Base-by-base conservation (phyloP, 2,888 invertebrate species). In the Drosophila formosana region DNA sequence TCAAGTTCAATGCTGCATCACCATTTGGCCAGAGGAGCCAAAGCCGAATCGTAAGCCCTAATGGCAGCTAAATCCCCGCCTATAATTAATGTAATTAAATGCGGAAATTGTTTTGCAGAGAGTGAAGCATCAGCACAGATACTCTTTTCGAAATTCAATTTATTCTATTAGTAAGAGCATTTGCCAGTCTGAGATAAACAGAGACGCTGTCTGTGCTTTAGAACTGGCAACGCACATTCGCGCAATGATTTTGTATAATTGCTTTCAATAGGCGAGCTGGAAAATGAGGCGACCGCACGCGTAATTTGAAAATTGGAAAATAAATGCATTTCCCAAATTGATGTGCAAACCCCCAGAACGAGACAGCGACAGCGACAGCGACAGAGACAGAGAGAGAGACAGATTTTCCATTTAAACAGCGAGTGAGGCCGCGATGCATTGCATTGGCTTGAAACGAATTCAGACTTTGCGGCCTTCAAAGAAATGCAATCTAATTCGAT, bases 231-330 rank as follows among this genome's bases (percentile, higher is more conserved):
- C 43, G 52, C 25, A 37, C 52, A 68, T 57, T 65, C 65, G 53
- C 46, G 64, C 72, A 79, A 79, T 90, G 86, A 80, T 89, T 72
- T 75, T 69, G 75, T 74, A 66, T 76, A 82, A 86, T 86, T 80
- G 72, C 66, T 68, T 80, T 80, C 62, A 74, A 89, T 76, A 67
- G 53, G 52, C 51, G 52, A 66, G 32, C 45, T 55, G 55, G 55
- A 58, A 81, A 58, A 79, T 75, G 64, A 58, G 75, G 61, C 61
- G 73, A 78, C 74, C 77, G 67, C 69, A 78, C 25, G 49, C 41
- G 55, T 89, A 82, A 80, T 87, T 84, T 73, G 73, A 77, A 80
- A 81, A 80, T 82, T 75, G 66, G 70, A 72, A 77, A 80, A 77
- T 72, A 72, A 89, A 80, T 75, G 77, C 65, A 66, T 71, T 63